Evolutionary conservation across 2,888 invertebrate genomes (phyloP).

Genomic region (Xylocampa areola): DNA sequence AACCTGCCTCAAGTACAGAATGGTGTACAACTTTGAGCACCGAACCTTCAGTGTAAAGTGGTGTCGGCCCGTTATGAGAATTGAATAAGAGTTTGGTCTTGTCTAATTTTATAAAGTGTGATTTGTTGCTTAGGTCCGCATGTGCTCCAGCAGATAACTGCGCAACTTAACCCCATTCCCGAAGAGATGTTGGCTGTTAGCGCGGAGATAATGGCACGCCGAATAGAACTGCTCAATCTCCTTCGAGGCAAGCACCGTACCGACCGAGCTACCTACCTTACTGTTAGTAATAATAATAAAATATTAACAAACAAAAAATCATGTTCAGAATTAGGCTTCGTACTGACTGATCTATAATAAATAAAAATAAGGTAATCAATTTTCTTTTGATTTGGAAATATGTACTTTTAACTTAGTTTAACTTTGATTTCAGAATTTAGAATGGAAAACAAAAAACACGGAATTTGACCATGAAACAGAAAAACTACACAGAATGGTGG

Average conservation of each 20-base stretch:
- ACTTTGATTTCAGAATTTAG: constrained; percentile 70
- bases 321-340: no score
- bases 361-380: not conserved
- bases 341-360: no score
- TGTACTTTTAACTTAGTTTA: constrained; percentile 39
- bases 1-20: no score
- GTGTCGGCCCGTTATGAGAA: no score
- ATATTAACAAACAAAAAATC: no score
- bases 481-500: constrained; percentile 74
- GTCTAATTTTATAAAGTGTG: no score
- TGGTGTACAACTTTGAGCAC: no score
- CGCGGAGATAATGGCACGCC: constrained; percentile 78
- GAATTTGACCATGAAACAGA: constrained; percentile 81
- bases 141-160: constrained; percentile 72
- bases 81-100: no score
- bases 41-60: no score
- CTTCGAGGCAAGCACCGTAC: constrained; percentile 71
- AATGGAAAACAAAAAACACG: constrained; percentile 77
- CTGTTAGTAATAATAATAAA: no score
- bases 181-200: constrained; percentile 74
- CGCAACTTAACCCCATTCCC: constrained; percentile 76
- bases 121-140: constrained; percentile 49
- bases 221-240: constrained; percentile 75
- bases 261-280: constrained; percentile 66
- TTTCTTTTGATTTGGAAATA: no score